Evolutionary conservation across 2,113 vertebrate genomes (phyloP).

Genomic region (Colaptes auratus): DNA sequence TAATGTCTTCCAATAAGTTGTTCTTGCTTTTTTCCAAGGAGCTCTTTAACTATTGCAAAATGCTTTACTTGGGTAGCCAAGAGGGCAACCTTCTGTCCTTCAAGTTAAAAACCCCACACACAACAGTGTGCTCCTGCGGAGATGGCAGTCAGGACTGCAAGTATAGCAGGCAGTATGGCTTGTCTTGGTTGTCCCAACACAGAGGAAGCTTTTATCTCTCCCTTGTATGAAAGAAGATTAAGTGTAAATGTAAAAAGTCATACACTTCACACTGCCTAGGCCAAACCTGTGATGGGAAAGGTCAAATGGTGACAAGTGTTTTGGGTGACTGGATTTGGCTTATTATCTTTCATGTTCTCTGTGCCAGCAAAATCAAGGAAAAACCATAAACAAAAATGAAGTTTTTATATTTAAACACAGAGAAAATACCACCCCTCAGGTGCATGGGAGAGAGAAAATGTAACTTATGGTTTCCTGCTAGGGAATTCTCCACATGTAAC

Average conservation of each 20-base stretch:
- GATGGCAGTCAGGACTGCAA: not conserved
- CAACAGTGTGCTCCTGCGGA: not conserved
- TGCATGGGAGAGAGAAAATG: not conserved
- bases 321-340: not conserved
- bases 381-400: not conserved
- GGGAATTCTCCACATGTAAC: not conserved
- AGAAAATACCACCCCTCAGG: not conserved
- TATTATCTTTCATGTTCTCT: not conserved
- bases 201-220: not conserved
- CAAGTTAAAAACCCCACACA: not conserved
- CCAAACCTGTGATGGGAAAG: not conserved
- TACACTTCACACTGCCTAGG: not conserved
- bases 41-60: not conserved
- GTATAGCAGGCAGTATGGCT: not conserved
- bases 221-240: not conserved
- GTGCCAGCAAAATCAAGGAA: not conserved
- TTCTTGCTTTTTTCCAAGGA: not conserved
- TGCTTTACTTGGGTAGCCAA: not conserved
- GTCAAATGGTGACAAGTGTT: not conserved
- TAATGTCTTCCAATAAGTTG: not conserved
- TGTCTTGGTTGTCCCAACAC: not conserved
- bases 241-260: not conserved
- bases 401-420: not conserved
- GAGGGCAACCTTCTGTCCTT: not conserved
- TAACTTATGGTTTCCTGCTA: not conserved